Base-by-base conservation (phyloP, 37 sponge, comb jelly and placozoan species). In the Ephydatia muelleri region DNA sequence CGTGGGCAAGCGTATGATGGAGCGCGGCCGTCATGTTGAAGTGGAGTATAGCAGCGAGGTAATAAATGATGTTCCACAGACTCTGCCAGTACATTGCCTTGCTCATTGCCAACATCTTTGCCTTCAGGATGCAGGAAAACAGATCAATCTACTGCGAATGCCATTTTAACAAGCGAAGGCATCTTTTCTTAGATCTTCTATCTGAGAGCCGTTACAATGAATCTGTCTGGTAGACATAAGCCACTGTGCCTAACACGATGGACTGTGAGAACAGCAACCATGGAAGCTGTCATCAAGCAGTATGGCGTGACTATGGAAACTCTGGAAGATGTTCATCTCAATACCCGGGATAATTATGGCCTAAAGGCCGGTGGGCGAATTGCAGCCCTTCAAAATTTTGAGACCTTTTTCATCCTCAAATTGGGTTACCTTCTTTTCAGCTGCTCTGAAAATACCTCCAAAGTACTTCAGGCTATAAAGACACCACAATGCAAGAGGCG, bases 61-160 rank as follows among this genome's bases (percentile, higher is more conserved):
- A 11, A 81, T 39, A 73, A 40, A 80, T 11, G 84, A 83, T 21
- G 69, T 28, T 68, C 88, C 88, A 37, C 72, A 84, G 72, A 88
- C 92, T 38, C 73, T 92, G 65, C 70, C 84, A 37, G 82, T 92
- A 31, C 93, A 92, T 38, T 92, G 93, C 69, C 49, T 83, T 57
- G 93, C 93, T 27, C 93, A 92, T 49, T 80, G 38, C 64, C 68
- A 84, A 2, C 88, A 88, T 67, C 80, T 92, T 19, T 88, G 93
- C 73, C 40, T 88, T 34, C 93, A 92, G 34, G 89, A 86, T 68
- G 85, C 73, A 36, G 88, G 85, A 75, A 87, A 70, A 49, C 26
- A 83, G 16, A n/a, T 80, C 26, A 28, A n/a, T 9, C 66, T 78
- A 11, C 23, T 86, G 9, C 33, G 80, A 68, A 43, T 43, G 47